Conservation (phyloP, 2,888 invertebrate species). For the Merodon equestris region DNA sequence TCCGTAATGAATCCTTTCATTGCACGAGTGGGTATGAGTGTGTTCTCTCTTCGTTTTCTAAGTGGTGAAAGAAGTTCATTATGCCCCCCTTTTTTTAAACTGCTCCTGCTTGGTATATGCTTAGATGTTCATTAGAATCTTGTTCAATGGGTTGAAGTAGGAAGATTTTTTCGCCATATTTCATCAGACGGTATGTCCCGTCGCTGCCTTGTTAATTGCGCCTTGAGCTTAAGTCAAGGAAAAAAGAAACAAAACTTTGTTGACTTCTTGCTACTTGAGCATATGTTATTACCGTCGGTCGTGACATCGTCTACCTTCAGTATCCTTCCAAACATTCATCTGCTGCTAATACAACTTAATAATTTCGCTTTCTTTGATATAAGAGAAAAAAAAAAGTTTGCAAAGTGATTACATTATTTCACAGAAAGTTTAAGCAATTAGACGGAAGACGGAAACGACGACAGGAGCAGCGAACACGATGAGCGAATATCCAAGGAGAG, state of each 20-base stretch:
- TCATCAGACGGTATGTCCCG: conserved; percentile 10
- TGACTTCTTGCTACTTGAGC: background rate
- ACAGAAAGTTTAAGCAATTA: conserved; percentile 38
- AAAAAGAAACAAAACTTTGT: background rate
- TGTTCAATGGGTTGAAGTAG: conserved; percentile 23
- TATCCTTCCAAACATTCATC: conserved; percentile 11
- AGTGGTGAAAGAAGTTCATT: conserved; percentile 18
- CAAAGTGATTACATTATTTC: conserved; percentile 52
- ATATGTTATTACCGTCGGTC: background rate
- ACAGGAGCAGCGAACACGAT: background rate
- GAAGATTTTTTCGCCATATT: too few species aligned
- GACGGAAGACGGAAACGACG: background rate
- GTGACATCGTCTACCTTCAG: background rate
- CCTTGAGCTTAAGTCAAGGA: conserved; percentile 8
- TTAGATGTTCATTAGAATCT: conserved; percentile 42
- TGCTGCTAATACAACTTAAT: conserved; percentile 14
- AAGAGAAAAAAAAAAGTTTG: too few species aligned
- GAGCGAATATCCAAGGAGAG: too few species aligned
- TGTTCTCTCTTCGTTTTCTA: background rate
- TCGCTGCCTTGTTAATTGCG: conserved; percentile 46
- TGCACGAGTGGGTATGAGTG: background rate
- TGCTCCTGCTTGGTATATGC: background rate
- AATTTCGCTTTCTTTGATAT: conserved; percentile 54
- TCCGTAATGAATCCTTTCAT: conserved; percentile 56
- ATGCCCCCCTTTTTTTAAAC: conserved; percentile 3